These are phyloP conservation scores for Graphium colonna DNA, from an alignment of 2,888 invertebrate genomes.

Conservation along the genomic window DNA sequence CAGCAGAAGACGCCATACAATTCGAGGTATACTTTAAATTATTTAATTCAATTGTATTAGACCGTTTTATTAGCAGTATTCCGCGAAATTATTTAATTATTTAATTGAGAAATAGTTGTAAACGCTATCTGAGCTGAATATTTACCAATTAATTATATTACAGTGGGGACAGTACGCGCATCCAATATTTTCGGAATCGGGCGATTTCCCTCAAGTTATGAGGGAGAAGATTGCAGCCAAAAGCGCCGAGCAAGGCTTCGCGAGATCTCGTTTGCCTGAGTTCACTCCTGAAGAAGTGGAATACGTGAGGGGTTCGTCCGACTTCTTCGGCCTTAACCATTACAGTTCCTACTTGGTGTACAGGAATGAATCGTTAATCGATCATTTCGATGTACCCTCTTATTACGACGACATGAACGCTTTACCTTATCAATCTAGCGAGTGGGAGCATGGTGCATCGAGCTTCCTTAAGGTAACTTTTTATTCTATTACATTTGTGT, in stretches of 20 bases:
- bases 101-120: too few relatives aligned
- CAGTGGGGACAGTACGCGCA: conserved; percentile 78
- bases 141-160: too few relatives aligned
- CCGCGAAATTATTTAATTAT: too few relatives aligned
- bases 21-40: conserved; percentile 65
- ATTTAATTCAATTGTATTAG: too few relatives aligned
- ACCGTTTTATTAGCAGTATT: too few relatives aligned
- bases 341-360: conserved; percentile 69
- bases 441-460: conserved; percentile 34
- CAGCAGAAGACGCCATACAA: conserved; percentile 65
- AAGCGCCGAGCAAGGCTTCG: conserved; percentile 69
- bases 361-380: conserved; percentile 36
- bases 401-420: conserved; percentile 36
- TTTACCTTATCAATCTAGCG: conserved; percentile 27
- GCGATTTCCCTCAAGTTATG: conserved; percentile 82
- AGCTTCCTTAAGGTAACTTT: conserved; percentile 30
- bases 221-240: conserved; percentile 72
- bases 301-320: conserved; percentile 45
- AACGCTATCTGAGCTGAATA: too few relatives aligned
- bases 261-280: conserved; percentile 58
- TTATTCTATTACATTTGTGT: conserved; percentile 11
- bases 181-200: conserved; percentile 78
- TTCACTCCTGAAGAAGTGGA: conserved; percentile 60
- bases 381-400: conserved; percentile 33
- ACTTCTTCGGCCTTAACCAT: conserved; percentile 79